Evolutionary conservation across 2,797 vertebrate species (phyloP).

Genomic region (Phylloscopus collybita): DNA sequence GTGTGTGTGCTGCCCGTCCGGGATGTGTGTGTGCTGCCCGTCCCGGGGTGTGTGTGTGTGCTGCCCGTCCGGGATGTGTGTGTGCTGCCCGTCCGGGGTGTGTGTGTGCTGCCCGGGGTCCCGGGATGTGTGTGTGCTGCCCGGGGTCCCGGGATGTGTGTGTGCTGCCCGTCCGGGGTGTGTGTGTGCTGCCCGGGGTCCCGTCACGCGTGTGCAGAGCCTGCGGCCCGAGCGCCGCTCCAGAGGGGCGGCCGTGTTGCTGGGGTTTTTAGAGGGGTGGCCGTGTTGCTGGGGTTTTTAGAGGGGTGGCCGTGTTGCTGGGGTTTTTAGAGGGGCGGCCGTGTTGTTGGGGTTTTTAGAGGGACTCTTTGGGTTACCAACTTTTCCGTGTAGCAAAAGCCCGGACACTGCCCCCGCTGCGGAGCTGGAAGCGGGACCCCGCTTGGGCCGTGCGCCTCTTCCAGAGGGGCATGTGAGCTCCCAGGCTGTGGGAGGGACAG

Average conservation of each 20-base stretch:
- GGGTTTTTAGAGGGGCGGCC: neutral
- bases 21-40: no score
- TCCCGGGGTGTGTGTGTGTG: no score
- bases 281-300: no score
- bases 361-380: rapidly evolving
- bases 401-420: rapidly evolving
- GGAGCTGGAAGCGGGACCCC: neutral
- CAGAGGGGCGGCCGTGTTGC: neutral
- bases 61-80: no score
- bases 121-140: no score
- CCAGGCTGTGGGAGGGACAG: neutral
- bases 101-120: no score
- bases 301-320: no score
- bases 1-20: no score
- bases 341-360: no score
- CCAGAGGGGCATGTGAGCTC: rapidly evolving
- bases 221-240: neutral
- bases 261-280: neutral
- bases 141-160: no score
- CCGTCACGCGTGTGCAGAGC: neutral
- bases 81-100: no score
- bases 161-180: no score
- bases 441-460: rapidly evolving
- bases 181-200: neutral
- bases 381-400: rapidly evolving